phyloP scores from a whole-genome alignment of 23 tunicate species.

The Clavelina lepadiformis region DNA sequence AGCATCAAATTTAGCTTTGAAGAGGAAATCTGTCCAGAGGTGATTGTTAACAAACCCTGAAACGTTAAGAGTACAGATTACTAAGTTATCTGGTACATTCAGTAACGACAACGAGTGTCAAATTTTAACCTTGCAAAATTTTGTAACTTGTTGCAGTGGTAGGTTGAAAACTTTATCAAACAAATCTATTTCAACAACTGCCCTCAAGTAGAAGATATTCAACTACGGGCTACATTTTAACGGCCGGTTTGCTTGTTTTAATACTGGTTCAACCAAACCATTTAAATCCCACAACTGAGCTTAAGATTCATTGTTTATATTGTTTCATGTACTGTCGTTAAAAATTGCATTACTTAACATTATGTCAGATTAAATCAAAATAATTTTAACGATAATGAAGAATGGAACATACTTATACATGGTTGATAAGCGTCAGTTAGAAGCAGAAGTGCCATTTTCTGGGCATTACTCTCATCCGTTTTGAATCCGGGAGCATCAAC shows the following conservation, averaged over 20 bases:
- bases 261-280: too few species aligned
- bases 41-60: conserved; percentile 22
- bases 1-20: conserved; percentile 30
- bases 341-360: too few species aligned
- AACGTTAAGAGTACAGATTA: conserved; percentile 3
- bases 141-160: background rate
- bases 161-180: background rate
- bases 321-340: too few species aligned
- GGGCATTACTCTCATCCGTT: background rate
- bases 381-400: too few species aligned
- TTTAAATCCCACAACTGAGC: too few species aligned
- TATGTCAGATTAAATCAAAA: too few species aligned
- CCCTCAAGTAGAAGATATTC: too few species aligned
- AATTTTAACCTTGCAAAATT: background rate
- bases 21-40: conserved; percentile 40
- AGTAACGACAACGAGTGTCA: background rate
- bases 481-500: conserved; percentile 30
- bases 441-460: conserved; percentile 15
- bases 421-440: conserved; percentile 56
- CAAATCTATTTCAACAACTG: background rate
- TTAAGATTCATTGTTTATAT: too few species aligned
- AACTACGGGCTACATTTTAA: too few species aligned
- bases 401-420: conserved; percentile 58
- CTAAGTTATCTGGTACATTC: too few species aligned
- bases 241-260: too few species aligned